Base-by-base conservation (phyloP, 2,888 invertebrate genomes). In the Didymodactylos carnosus region DNA sequence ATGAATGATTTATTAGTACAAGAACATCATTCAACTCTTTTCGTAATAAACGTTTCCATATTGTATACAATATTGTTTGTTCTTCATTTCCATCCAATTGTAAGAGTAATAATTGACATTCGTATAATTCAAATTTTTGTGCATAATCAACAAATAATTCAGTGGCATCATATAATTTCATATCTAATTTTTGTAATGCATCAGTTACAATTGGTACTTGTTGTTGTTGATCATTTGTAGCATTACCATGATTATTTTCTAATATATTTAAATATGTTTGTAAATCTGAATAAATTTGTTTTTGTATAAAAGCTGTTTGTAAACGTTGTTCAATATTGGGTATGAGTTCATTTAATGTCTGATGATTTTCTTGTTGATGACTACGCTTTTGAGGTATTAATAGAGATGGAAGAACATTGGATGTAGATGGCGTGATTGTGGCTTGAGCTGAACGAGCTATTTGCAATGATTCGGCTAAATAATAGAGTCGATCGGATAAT, bases 121-220 rank as follows among this genome's bases (percentile, higher is more conserved):
- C 62, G 35, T 62, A 62, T 35, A 62, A 35, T 62, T 62, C 62
- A 35, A 35, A 62, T 62, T 62, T 62, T 62, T 62, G 35, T 35
- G 62, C 62, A 62, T 62, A 62, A 62, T 62, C 62, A 62, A 62
- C 62, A 35, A 62, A 62, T 62, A 62, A 62, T 62, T 62, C 62
- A 3, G 62, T 62, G 16, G 62, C 62, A 62, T 62, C 62, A 35
- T 35, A 62, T 62, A 62, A 62, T 14, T 29, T 35, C n/a, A n/a
- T 35, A 62, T 62, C 35, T 62, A 62, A 35, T 35, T 62, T 62
- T 3, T 3, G 19, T 62, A 62, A 35, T 35, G 62, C 29, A 62
- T 62, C 35, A n/a, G 29, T 19, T 1, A 62, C n/a, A 35, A 19
- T 29, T 62, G 29, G 35, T 35, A 62, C n/a, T n/a, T 62, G n/a